Evolutionary conservation across 2,888 invertebrate species (phyloP), one percentile per base, ranked within the genome.

Genomic region (Chirona hameri): DNA sequence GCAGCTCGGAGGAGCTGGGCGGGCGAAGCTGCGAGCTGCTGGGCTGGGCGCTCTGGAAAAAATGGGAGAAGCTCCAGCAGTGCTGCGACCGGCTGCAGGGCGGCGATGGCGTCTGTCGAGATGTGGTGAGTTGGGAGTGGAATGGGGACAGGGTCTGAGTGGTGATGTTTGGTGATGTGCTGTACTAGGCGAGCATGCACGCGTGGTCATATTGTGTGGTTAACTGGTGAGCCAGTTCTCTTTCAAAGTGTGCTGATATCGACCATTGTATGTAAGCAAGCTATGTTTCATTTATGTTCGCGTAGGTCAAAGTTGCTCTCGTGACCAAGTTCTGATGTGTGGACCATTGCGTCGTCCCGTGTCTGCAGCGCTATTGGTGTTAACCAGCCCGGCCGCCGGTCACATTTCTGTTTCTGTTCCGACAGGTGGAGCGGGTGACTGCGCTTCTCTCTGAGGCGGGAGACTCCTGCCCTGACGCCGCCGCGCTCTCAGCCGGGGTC

Each of bases 11-110:
- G 39, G 84, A 83, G 15, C 84, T 85, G 31, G 86, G 89, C 82
- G 90, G 90, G 84, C 88, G 89, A 84, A 92, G 92, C 85, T 89
- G 91, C 83, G 89, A 91, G 86, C 87, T 95, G 46, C 87, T 94
- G 84, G 95, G 95, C 10, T 90, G 91, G 87, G 88, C 91, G 7
- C 87, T 92, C 80, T 92, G 91, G 86, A 91, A 91, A 85, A 94
- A 94, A 87, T 92, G 92, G 89, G 89, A 91, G 15, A 89, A 90
- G 29, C 48, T 84, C 31, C 55, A 79, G 5, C 48, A 24, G 24
- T 72, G 24, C 48, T 82, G 69, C 55, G 76, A 72, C 86, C 86
- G 84, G 79, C 84, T 83, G 82, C 84, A 21, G 27, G 79, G 18
- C 83, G 83, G 57, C 52, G 27, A 83, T 57, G 46, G 55, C 81